phyloP scores from a whole-genome alignment of 2,797 vertebrate genomes.

The Diceros bicornis region DNA sequence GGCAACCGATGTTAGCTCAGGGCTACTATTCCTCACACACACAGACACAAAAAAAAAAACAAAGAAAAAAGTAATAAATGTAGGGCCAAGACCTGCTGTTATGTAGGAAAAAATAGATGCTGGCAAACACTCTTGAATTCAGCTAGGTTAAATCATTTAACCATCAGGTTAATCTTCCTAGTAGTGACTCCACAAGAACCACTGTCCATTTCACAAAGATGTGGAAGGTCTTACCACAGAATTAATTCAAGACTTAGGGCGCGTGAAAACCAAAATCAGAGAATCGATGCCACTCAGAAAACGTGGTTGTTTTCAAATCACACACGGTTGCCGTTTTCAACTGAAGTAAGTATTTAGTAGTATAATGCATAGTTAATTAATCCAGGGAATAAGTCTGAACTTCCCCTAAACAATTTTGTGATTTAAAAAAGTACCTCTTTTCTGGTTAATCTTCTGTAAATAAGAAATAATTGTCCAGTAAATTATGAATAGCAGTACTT shows the following conservation, averaged over 20 bases:
- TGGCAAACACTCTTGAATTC: neutral
- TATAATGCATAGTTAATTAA: neutral
- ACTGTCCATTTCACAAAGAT: neutral
- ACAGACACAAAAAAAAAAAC: too few relatives aligned
- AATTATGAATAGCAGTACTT: neutral
- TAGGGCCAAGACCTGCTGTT: neutral
- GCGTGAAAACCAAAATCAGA: neutral
- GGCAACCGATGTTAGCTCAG: too few relatives aligned
- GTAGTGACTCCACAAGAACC: neutral
- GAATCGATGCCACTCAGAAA: neutral
- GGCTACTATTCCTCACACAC: too few relatives aligned
- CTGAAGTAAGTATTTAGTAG: neutral
- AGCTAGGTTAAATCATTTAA: neutral
- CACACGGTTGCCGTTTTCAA: neutral
- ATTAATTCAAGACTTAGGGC: neutral
- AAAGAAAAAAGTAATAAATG: neutral
- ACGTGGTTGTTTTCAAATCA: neutral
- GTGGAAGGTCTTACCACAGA: neutral
- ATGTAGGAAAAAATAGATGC: neutral
- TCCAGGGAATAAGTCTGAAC: neutral
- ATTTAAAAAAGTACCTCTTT: conserved; percentile 3
- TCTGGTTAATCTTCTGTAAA: neutral
- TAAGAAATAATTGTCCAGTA: neutral
- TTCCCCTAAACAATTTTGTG: neutral
- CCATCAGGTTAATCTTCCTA: neutral